A percentile compares a stretch with the other conserved stretches of the same genome.
Conservation (phyloP, 2,113 vertebrate genomes). For the Monopterus albus region DNA sequence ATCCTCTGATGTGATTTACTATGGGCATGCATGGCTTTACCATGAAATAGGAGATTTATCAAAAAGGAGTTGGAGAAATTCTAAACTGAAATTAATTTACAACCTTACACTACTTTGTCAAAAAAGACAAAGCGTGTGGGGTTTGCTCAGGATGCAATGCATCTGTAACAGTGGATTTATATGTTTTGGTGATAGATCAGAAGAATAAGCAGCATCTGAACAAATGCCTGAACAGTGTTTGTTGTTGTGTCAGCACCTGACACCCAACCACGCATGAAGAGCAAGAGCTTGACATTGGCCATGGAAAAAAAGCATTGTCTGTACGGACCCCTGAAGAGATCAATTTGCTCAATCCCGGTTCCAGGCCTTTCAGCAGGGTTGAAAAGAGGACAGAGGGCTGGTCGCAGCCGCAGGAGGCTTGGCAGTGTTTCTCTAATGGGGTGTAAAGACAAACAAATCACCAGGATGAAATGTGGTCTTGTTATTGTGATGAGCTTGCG, state of each 20-base stretch:
- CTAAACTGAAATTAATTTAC: not conserved
- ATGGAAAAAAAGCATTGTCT: conserved; percentile 67
- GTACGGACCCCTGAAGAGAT: conserved; percentile 70
- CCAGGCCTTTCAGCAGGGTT: conserved; percentile 71
- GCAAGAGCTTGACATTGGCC: conserved; percentile 67
- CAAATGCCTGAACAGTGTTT: conserved; percentile 51
- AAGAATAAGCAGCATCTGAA: conserved; percentile 38
- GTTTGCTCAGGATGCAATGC: not conserved
- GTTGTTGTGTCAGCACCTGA: conserved; percentile 66
- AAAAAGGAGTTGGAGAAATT: not conserved
- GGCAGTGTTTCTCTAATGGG: conserved; percentile 71
- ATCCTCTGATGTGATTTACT: conserved; percentile 50
- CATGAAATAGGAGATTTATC: conserved; percentile 9
- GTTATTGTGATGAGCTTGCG: conserved; percentile 63
- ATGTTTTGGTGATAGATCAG: conserved; percentile 4
- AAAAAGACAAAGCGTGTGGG: not conserved
- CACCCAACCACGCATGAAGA: conserved; percentile 48
- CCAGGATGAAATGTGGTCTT: conserved; percentile 50
- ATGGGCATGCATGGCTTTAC: not conserved
- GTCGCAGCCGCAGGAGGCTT: conserved; percentile 62
- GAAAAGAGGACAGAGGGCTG: conserved; percentile 70
- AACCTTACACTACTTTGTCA: not conserved
- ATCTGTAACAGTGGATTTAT: conserved; percentile 15
- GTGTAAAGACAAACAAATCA: conserved; percentile 81
- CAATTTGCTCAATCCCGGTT: conserved; percentile 69